Conservation (phyloP, 2,888 invertebrate species). For the Tenthredo livida region DNA sequence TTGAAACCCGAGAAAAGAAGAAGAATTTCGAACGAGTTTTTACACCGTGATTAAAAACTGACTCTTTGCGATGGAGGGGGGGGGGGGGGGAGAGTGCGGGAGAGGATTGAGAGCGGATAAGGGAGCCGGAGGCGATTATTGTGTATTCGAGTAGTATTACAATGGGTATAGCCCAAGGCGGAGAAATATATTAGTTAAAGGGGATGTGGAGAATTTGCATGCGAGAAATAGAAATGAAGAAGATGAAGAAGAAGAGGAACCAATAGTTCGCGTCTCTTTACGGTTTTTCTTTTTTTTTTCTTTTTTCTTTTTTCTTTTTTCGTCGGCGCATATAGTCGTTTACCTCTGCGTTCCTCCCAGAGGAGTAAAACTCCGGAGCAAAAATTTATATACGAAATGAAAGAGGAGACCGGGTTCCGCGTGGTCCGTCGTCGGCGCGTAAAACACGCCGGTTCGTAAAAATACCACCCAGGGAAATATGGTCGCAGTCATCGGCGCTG, state of each 20-base stretch:
- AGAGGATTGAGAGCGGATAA: conserved; percentile 53
- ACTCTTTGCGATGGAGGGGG: conserved; percentile 59
- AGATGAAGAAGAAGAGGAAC: neutral
- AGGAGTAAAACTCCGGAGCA: conserved; percentile 31
- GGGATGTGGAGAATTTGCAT: conserved; percentile 60
- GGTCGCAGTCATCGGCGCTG: conserved; percentile 58
- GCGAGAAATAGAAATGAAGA: neutral
- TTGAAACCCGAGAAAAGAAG: neutral
- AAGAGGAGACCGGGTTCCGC: conserved; percentile 10
- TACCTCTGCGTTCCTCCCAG: conserved; percentile 7
- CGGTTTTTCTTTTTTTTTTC: neutral
- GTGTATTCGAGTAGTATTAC: conserved; percentile 69
- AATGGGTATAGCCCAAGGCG: conserved; percentile 66
- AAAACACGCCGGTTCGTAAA: conserved; percentile 52
- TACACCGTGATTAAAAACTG: conserved; percentile 70
- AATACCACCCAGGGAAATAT: conserved; percentile 57
- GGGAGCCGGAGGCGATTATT: conserved; percentile 64
- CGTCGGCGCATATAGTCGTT: neutral
- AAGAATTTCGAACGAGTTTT: conserved; percentile 59
- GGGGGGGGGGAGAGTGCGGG: conserved; percentile 43
- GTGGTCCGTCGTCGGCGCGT: conserved; percentile 44
- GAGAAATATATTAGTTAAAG: conserved; percentile 72
- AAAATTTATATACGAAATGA: conserved; percentile 51
- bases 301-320: neutral
- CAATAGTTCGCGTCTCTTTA: conserved; percentile 2